A percentile compares a stretch with the other conserved stretches of the same genome.
These are phyloP conservation scores for Temnothorax longispinosus DNA, from an alignment of 1,140 invertebrate species.

Conservation along the genomic window DNA sequence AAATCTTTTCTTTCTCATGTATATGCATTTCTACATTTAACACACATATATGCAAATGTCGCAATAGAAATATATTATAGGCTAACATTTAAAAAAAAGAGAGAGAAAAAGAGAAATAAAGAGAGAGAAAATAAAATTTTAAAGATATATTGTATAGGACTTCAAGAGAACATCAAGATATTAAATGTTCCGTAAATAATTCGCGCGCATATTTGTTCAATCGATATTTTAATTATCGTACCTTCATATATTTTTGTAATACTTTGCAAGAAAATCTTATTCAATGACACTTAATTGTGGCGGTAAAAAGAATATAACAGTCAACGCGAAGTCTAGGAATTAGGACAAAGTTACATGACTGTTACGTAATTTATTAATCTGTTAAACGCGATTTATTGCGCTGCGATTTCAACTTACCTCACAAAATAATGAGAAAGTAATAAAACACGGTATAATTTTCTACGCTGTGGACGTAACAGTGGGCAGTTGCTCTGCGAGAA, in stretches of 20 bases:
- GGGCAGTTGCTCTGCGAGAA: neutral
- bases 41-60: neutral
- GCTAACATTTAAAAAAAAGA: neutral
- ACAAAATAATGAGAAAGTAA: constrained; percentile 25
- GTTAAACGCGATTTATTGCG: constrained; percentile 26
- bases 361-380: constrained; percentile 25
- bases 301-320: neutral
- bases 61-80: neutral
- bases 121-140: neutral
- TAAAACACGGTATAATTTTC: constrained; percentile 33
- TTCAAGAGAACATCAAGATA: neutral
- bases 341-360: neutral
- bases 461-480: neutral
- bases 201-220: neutral
- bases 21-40: neutral
- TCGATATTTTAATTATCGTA: neutral
- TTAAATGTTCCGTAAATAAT: neutral
- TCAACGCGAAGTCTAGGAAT: neutral
- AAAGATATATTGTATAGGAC: neutral
- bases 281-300: neutral
- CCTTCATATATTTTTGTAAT: neutral
- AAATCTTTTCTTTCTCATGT: neutral
- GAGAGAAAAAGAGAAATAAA: neutral
- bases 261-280: neutral
- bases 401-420: neutral